Conservation (phyloP, 1,140 invertebrate genomes). For the Stegodyphus mimosarum region DNA sequence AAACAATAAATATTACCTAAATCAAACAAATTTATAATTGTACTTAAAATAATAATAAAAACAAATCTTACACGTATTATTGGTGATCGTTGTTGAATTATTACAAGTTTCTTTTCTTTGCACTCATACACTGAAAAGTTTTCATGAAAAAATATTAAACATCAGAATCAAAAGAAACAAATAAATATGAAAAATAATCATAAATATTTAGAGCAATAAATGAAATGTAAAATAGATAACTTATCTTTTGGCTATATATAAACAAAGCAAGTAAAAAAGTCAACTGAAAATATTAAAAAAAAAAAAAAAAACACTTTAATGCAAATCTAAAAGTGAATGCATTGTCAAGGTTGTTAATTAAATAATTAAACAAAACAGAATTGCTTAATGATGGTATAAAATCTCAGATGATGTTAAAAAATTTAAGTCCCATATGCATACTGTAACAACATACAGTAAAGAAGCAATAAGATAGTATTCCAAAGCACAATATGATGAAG, state of each 20-base stretch:
- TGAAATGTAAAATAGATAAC: neutral
- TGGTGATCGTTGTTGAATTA: slow-evolving; percentile 79
- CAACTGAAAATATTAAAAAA: neutral
- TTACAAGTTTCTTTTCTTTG: slow-evolving; percentile 72
- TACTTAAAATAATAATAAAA: neutral
- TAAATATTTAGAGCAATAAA: neutral
- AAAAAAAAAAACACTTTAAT: neutral
- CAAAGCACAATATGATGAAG: too few species aligned
- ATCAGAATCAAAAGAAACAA: neutral
- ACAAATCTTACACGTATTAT: slow-evolving; percentile 67
- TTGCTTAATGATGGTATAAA: too few species aligned
- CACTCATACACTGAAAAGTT: slow-evolving; percentile 74
- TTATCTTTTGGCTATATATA: neutral
- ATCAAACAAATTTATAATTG: too few species aligned
- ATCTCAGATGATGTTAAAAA: too few species aligned
- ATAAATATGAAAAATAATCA: neutral
- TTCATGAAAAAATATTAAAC: slow-evolving; percentile 23
- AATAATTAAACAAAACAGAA: neutral
- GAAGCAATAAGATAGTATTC: too few species aligned
- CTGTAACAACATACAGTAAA: too few species aligned
- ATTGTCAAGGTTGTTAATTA: neutral
- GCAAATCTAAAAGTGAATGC: neutral
- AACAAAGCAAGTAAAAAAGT: neutral
- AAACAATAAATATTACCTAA: too few species aligned
- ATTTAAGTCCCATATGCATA: too few species aligned